Percentiles rank a stretch among this genome's conserved stretches.
phyloP scores from a whole-genome alignment of 2,797 vertebrate species.

The Catharus ustulatus region DNA sequence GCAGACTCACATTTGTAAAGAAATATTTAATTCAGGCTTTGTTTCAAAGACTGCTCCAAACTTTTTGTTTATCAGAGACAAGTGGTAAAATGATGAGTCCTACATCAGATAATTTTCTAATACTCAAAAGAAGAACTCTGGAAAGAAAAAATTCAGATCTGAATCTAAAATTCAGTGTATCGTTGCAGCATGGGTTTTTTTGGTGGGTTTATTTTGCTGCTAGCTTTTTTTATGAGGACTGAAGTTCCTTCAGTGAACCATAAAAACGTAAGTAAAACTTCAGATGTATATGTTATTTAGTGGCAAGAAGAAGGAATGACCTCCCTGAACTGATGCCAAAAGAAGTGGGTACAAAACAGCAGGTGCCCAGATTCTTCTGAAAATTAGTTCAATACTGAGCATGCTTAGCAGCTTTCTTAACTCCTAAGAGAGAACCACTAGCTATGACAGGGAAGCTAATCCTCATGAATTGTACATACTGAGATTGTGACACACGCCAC shows the following conservation, averaged over 20 bases:
- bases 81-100: not conserved
- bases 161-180: not conserved
- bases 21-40: not conserved
- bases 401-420: not conserved
- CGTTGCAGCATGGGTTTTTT: rapidly evolving
- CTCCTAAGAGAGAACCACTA: not conserved
- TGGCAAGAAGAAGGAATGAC: not conserved
- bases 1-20: not conserved
- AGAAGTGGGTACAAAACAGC: not conserved
- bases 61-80: not conserved
- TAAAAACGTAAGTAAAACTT: not conserved
- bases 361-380: not conserved
- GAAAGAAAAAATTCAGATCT: not conserved
- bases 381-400: not conserved
- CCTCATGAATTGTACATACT: rapidly evolving
- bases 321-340: not conserved
- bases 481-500: not conserved
- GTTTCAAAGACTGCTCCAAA: not conserved
- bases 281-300: not conserved
- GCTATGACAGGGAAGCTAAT: not conserved
- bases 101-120: not conserved
- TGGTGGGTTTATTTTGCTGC: not conserved
- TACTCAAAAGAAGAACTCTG: not conserved
- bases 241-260: not conserved
- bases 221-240: not conserved